Conservation (phyloP, 2,113 vertebrate genomes). For the Tachysurus vachellii region DNA sequence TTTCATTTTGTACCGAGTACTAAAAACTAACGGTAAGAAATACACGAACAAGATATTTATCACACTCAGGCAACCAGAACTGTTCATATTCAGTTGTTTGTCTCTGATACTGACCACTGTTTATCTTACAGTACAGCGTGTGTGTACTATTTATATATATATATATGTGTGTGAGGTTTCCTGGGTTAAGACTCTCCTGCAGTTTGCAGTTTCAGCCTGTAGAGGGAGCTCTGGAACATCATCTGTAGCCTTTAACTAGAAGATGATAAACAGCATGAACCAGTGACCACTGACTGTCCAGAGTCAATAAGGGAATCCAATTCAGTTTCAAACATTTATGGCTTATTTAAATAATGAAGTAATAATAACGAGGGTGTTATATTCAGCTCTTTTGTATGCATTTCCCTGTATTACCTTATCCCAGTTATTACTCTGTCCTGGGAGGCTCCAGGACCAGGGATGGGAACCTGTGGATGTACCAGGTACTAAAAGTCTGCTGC, state of each 20-base stretch:
- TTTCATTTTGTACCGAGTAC: background rate
- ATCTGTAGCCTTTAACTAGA: background rate
- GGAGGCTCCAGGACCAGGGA: background rate
- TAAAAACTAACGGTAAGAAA: slow-evolving; percentile 11
- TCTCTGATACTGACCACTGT: background rate
- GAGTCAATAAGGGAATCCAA: background rate
- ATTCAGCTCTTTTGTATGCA: background rate
- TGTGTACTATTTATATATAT: background rate
- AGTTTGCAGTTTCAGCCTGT: background rate
- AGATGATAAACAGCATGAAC: background rate
- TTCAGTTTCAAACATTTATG: background rate
- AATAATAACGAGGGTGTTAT: background rate
- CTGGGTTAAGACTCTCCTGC: background rate
- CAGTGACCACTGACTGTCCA: background rate
- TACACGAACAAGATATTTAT: background rate
- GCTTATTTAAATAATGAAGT: background rate
- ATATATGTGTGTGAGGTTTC: too few relatives aligned
- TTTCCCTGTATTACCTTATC: background rate
- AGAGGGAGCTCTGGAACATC: background rate
- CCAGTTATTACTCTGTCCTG: too few relatives aligned
- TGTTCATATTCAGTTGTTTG: background rate
- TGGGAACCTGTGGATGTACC: background rate
- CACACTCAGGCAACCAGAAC: background rate
- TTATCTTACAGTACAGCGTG: background rate
- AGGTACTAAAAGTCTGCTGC: background rate